Base-by-base conservation (phyloP, 2,797 vertebrate species). In the Melanotaenia nigrans region DNA sequence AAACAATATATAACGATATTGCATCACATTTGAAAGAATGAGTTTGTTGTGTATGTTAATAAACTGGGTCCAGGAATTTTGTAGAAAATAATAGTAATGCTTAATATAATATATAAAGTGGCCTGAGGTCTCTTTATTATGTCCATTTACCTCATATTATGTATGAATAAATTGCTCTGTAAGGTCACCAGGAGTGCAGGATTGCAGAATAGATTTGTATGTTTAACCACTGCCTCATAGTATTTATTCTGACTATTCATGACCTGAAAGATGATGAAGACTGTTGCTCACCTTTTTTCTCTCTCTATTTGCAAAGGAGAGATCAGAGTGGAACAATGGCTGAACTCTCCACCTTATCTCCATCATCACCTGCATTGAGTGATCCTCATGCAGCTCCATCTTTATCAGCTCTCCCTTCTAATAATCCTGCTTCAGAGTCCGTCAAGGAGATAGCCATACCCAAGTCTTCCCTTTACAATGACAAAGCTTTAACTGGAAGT, bases 301-400 rank as follows among this genome's bases (percentile, higher is more conserved):
- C 7, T 86, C 1, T 77, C 0, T 18, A 16, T 82, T 68, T 83
- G 0, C 70, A 24, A 85, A 90, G 88, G 81, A 86, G 79, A 70
- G 69, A 73, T 69, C 49, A 74, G 79, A 82, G 84, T 67, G 90
- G 74, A 86, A 88, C 76, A 63, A 95, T 95, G 95, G 93, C 95
- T 14, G 94, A 95, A 78, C 85, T 95, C 62, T 92, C 90, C 49
- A 82, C 93, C 65, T 77, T 94, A 30, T 91, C 89, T 65, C 85
- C 92, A 22, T 93, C 94, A 11, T 79, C 93, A 49, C 85, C 94
- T 54, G 80, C 85, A 5, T 70, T 93, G 79, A 84, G 79, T 3
- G 94, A 95, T 22, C 83, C 91, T 58, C 87, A 83, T 61, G 67
- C 78, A 51, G 61, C 89, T 58, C 58, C 78, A 0, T 74, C 90